phyloP scores from a whole-genome alignment of 2,888 invertebrate species.

The Sesamia inferens region DNA sequence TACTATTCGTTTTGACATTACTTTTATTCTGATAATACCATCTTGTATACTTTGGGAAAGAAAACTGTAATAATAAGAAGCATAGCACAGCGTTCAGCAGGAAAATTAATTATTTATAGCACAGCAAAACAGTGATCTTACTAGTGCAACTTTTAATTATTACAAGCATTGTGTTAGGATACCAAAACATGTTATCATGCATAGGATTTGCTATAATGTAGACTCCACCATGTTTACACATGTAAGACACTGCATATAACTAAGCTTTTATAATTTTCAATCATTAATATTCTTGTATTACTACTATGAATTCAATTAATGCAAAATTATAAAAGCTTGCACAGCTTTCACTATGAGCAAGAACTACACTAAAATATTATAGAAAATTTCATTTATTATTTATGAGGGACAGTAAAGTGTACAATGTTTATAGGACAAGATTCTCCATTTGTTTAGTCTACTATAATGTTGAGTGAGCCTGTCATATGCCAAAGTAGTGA shows the following conservation, averaged over 20 bases:
- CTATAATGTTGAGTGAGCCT: neutral
- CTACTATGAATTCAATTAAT: too few species aligned
- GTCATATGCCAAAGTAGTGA: neutral
- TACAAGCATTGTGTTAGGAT: neutral
- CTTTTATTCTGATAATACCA: neutral
- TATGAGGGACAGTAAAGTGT: neutral
- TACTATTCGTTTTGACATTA: neutral
- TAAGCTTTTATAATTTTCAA: neutral
- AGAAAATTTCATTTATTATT: too few species aligned
- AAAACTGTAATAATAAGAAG: constrained; percentile 6
- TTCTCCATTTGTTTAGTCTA: neutral
- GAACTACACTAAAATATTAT: neutral
- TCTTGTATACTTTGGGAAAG: neutral
- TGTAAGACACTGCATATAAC: constrained; percentile 1
- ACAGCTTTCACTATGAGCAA: constrained; percentile 7
- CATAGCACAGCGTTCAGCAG: neutral
- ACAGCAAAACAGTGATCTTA: neutral
- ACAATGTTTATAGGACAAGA: neutral
- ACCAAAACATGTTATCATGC: neutral
- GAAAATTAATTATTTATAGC: neutral
- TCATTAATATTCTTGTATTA: neutral
- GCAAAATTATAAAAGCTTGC: neutral
- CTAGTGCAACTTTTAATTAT: neutral
- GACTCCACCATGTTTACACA: neutral
- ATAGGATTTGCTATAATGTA: neutral